Conservation (phyloP, 2,888 invertebrate genomes). For the Rhabditophanes sp. region DNA sequence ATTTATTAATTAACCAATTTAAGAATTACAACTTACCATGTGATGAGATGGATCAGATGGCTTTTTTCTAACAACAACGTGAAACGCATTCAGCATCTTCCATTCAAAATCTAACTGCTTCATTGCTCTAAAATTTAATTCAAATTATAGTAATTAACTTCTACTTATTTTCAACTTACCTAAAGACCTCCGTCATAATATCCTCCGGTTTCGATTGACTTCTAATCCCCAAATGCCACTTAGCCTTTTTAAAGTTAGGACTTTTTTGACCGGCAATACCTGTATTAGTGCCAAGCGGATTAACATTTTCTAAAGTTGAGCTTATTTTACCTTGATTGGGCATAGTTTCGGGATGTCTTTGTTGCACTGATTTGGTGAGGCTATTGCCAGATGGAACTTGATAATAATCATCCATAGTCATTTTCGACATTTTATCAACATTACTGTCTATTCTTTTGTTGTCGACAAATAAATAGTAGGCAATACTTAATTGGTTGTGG, state of each 20-base stretch:
- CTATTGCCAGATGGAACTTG: too few species aligned
- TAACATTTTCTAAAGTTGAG: too few species aligned
- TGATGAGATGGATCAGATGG: constrained; percentile 49
- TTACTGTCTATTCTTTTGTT: constrained; percentile 86
- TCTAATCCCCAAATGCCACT: constrained; percentile 92
- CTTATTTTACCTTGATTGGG: too few species aligned
- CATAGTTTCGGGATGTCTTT: too few species aligned
- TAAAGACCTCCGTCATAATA: too few species aligned
- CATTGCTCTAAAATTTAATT: constrained; percentile 98
- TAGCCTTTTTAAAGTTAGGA: constrained; percentile 67
- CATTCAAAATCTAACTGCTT: constrained; percentile 93
- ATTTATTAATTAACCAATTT: constrained; percentile 4
- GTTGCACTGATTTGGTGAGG: too few species aligned
- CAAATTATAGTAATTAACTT: too few species aligned
- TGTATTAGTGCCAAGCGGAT: too few species aligned
- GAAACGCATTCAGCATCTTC: constrained; percentile 91
- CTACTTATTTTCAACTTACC: too few species aligned
- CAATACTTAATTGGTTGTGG: constrained; percentile 91
- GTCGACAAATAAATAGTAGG: constrained; percentile 93
- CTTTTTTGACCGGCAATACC: too few species aligned
- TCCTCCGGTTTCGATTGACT: constrained; percentile 96
- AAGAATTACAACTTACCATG: constrained; percentile 14
- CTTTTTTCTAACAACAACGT: constrained; percentile 79
- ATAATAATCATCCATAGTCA: too few species aligned
- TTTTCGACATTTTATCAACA: too few species aligned